Base-by-base conservation (phyloP, 2,888 invertebrate genomes). In the Orthosia gothica region DNA sequence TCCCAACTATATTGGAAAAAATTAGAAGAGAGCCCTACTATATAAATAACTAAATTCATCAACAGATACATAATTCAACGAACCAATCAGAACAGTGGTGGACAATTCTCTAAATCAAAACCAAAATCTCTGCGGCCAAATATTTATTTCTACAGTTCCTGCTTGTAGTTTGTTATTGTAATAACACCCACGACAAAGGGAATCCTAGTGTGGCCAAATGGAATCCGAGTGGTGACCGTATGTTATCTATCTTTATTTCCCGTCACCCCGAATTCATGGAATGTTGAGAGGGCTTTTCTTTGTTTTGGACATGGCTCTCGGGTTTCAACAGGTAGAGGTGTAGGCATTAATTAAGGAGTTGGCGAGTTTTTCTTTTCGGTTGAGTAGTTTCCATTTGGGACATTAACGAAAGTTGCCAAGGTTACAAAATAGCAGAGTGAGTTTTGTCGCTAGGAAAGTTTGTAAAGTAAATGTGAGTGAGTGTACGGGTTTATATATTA, bases 161-260 rank as follows among this genome's bases (percentile, higher is more conserved):
- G 45, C n/a, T 49, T 23, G 80, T 64, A 54, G 64, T 79, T 59
- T 67, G 69, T 49, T 45, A 70, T 58, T 69, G 68, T 73, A 75
- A 72, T 66, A 63, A 58, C 49, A 62, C 32, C 63, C 12, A 49
- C 52, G 59, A 82, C 81, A 75, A 66, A 86, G 59, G 9, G 26
- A 69, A 70, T 70, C 16, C 47, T 50, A 71, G 64, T 69, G 55
- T 32, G 63, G 16, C 58, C 23, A 72, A 86, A 85, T 65, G 82
- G 76, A 61, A 67, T 57, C 63, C n/a, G 66, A 69, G 67, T 68
- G 49, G 57, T 50, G 26, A 32, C 52, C 65, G 50, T 54, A 49
- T 26, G 73, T 52, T 73, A 84, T 69, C 65, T 59, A 63, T 81
- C 81, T 81, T 75, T 84, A 66, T 81, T 74, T 74, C 50, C 68